Evolutionary conservation across 1,140 invertebrate species (phyloP), one percentile per base, ranked within the genome.

Genomic region (Adoxophyes honmai): DNA sequence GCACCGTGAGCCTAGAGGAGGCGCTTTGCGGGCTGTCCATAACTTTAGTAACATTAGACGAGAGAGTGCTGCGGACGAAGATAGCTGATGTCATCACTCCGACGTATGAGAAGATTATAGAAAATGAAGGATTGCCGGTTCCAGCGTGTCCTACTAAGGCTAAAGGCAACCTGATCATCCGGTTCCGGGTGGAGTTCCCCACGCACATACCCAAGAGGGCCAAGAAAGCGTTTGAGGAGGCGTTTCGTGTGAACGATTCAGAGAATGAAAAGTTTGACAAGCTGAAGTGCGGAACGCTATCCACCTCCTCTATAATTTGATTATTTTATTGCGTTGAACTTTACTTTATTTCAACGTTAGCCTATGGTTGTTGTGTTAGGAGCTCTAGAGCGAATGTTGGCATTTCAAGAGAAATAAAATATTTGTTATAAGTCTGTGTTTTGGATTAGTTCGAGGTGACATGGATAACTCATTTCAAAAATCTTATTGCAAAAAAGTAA

Each of bases 1-100:
- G 89, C 38, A 71, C 85, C 8, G 90, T 95, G 11, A 90, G 90
- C 38, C 70, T 96, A 38, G 82, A 91, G 61, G 91, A 95, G 66
- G 92, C 94, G 0, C 81, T 95, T 34, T 91, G 91, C 28, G 94
- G 94, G 4, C 90, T 92, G 0, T 90, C 84, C 8, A 84, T 95
- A 36, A 91, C 87, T 8, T 76, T 95, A 1, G 81, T 86, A 36
- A 95, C 94, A 0, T 82, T 95, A 51, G 94, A 95, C 68, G 90
- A 91, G 9, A 90, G 94, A 62, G 88, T 84, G 57, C 79, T 96
- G 34, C 90, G 93, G 64, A 81, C 95, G 9, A 91, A 91, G 57
- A 92, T 95, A 59, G 92, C 92, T 14, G 93, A 95, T 68, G 91
- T 95, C 13, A 91, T 95, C 44, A 92, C 90, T 1, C 93, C 93